Conservation (phyloP, 64 coral and sea anemone species). For the Stylophora pistillata region DNA sequence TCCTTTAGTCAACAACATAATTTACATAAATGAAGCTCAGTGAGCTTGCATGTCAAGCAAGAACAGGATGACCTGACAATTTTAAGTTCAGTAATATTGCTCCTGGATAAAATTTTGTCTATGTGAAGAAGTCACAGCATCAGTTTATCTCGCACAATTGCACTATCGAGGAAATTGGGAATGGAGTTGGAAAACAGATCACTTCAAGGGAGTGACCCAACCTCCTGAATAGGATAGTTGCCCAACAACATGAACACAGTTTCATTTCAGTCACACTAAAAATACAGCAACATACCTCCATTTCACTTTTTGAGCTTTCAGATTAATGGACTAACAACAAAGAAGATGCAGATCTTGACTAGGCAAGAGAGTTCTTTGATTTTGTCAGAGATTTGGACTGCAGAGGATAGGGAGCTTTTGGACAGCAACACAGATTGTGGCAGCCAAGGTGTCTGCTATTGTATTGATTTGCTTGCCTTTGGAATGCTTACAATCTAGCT, state of each 20-base stretch:
- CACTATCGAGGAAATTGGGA: not conserved
- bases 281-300: not conserved
- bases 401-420: slow-evolving; percentile 7
- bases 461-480: slow-evolving; percentile 16
- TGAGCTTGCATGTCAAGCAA: not conserved
- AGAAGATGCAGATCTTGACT: not conserved
- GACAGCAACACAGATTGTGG: slow-evolving; percentile 12
- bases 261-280: not conserved
- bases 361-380: not conserved
- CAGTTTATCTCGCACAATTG: not conserved
- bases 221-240: not conserved
- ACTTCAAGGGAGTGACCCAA: slow-evolving; percentile 38
- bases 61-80: not conserved
- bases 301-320: not conserved
- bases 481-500: slow-evolving; percentile 38
- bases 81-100: not conserved
- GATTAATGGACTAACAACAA: not conserved
- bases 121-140: not conserved
- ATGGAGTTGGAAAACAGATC: slow-evolving; percentile 15
- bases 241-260: not conserved
- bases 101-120: not conserved
- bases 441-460: slow-evolving; percentile 30
- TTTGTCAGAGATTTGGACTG: not conserved
- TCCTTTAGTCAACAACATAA: not conserved
- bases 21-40: slow-evolving; percentile 11